These are phyloP conservation scores for Ochotona princeps DNA, from an alignment of 2,113 vertebrate genomes.

Conservation along the genomic window DNA sequence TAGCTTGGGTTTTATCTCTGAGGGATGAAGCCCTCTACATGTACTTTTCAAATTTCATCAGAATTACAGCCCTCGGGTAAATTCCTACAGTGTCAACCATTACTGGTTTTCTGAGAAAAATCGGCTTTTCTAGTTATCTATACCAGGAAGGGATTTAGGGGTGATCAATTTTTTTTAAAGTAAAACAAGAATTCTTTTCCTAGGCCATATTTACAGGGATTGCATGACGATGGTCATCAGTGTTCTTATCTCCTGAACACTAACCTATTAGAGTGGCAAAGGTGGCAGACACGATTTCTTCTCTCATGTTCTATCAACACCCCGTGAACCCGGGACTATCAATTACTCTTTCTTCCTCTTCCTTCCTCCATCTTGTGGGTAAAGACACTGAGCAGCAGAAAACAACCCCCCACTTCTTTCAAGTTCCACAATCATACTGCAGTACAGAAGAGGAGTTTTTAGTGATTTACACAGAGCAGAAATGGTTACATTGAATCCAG, in stretches of 20 bases:
- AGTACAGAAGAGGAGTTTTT: constrained; percentile 36
- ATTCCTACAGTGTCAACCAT: neutral
- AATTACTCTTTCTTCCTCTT: too few species aligned
- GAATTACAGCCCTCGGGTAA: neutral
- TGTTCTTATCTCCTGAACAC: neutral
- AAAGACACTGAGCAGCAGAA: neutral
- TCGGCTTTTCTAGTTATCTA: neutral
- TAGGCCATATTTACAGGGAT: neutral
- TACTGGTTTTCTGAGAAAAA: constrained; percentile 4
- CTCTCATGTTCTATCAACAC: neutral
- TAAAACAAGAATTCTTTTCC: neutral
- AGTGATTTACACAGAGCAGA: constrained; percentile 50
- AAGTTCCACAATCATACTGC: neutral
- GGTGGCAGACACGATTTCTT: neutral
- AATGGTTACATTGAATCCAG: neutral
- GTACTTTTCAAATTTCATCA: neutral
- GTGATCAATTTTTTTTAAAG: neutral
- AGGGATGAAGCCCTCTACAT: neutral
- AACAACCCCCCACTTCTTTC: neutral
- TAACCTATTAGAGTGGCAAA: neutral
- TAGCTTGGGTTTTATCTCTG: constrained; percentile 17
- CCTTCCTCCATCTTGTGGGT: neutral
- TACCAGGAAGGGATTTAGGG: neutral
- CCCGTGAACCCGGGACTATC: too few species aligned
- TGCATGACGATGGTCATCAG: neutral